phyloP scores from a whole-genome alignment of 2,113 vertebrate genomes.

The Struthio camelus region DNA sequence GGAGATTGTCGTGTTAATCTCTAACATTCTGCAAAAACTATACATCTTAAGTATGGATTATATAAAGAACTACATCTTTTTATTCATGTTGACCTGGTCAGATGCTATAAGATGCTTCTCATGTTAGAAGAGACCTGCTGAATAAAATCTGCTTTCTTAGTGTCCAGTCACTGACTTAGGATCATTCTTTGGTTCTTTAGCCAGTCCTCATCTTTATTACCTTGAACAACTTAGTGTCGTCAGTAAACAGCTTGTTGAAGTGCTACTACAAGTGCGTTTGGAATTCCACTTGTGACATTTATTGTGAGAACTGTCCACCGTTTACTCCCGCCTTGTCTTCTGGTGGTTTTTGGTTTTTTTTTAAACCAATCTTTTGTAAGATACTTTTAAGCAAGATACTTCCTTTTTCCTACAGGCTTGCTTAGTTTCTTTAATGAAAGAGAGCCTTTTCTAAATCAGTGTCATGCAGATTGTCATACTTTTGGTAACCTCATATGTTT shows the following conservation, averaged over 20 bases:
- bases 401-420: neutral
- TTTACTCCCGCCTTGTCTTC: neutral
- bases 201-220: neutral
- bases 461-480: neutral
- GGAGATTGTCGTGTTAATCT: neutral
- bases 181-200: neutral
- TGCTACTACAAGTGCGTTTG: neutral
- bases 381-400: neutral
- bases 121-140: neutral
- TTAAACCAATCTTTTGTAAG: neutral
- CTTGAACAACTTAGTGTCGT: neutral
- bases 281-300: neutral
- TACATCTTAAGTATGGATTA: neutral
- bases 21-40: neutral
- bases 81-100: neutral
- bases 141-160: neutral
- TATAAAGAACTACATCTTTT: neutral
- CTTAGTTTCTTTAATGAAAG: neutral
- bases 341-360: neutral
- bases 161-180: neutral
- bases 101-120: too few relatives aligned
- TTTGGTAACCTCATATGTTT: accelerated
- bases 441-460: neutral
- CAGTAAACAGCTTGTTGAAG: neutral
- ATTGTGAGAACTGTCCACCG: neutral